These are phyloP conservation scores for Scomber colias DNA, from an alignment of 2,113 vertebrate species.

Conservation along the genomic window DNA sequence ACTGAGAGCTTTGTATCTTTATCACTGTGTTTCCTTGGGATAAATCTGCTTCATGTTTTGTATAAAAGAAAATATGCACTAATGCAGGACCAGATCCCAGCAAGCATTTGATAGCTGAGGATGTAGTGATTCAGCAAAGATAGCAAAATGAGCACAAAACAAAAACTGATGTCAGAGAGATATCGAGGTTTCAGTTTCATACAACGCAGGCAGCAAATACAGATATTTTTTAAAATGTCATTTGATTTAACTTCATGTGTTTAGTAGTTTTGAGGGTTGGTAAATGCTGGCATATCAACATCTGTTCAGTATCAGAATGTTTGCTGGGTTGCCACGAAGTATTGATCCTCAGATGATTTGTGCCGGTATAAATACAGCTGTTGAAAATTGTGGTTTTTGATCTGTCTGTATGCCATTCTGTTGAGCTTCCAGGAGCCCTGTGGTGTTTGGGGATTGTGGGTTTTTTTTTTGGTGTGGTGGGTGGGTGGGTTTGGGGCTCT, in stretches of 20 bases:
- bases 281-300: not conserved
- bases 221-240: not conserved
- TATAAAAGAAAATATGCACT: not conserved
- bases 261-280: not conserved
- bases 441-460: conserved; percentile 4
- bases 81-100: not conserved
- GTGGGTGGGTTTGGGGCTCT: conserved; percentile 4
- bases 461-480: conserved; percentile 1
- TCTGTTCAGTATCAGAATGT: not conserved
- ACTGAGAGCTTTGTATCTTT: not conserved
- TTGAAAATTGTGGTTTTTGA: conserved; percentile 22
- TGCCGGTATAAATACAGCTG: conserved; percentile 25
- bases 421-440: conserved; percentile 48
- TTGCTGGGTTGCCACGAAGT: not conserved
- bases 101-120: not conserved
- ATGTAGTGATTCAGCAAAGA: not conserved
- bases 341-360: conserved; percentile 29
- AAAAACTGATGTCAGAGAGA: not conserved
- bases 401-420: conserved; percentile 19
- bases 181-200: not conserved
- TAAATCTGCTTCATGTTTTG: not conserved
- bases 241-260: not conserved
- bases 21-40: conserved; percentile 16
- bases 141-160: conserved; percentile 47
- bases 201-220: not conserved